Base-by-base conservation (phyloP, 2,888 invertebrate species). In the Orthosia gothica region DNA sequence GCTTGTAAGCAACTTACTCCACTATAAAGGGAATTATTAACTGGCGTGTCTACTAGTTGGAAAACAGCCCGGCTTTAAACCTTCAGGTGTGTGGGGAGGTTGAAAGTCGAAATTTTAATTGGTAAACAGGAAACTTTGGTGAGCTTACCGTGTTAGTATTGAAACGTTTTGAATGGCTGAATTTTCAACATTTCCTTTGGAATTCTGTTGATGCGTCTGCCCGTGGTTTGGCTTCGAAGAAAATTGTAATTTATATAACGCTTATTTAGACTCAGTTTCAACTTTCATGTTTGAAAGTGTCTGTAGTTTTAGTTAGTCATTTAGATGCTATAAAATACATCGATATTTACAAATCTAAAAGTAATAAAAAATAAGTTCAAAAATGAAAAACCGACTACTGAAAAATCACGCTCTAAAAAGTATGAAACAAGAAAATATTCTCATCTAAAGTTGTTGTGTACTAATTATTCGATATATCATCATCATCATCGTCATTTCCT, bases 1-100 rank as follows among this genome's bases (percentile, higher is more conserved):
- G 81, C 80, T 82, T 73, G 86, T 87, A 87, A 87, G 86, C 85
- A 89, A 89, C 86, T 89, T 87, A 82, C 75, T 81, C 68, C 70
- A 83, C 81, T 85, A 87, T 88, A 90, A 89, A 90, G 88, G 72
- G 89, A 89, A 89, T 89, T 89, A 89, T 90, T 90, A 90, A 90
- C 87, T 83, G 83, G 67, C 79, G 73, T 79, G 83, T 87, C 83
- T 88, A 74, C 64, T 82, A 84, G 85, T 85, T 87, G 81, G 84
- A 87, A 87, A 87, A 87, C 86, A 84, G 77, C 77, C 79, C 86
- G 76, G 84, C 71, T 84, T 81, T 80, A 84, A 82, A 83, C 86
- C 86, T 88, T 84, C 85, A 87, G 87, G 88, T 87, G 83, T 86
- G 69, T 73, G 59, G 79, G 81, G 80, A 79, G 79, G 80, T 81